phyloP scores from a whole-genome alignment of 2,113 vertebrate genomes.

The Prietella phreatophila region DNA sequence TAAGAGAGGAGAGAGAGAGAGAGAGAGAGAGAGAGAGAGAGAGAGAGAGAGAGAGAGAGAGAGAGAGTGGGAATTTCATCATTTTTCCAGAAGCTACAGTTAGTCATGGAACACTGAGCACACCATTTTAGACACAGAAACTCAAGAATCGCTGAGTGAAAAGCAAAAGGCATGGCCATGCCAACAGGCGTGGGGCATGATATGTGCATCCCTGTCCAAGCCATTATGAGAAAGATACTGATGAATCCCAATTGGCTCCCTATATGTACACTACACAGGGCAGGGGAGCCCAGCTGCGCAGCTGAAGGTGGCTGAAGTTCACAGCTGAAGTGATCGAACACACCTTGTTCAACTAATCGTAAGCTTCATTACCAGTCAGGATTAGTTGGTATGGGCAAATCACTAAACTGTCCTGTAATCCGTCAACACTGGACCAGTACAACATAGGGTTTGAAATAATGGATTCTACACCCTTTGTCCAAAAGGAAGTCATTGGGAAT shows the following conservation, averaged over 20 bases:
- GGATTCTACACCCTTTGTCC: background rate
- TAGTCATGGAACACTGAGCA: slow-evolving; percentile 43
- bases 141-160: slow-evolving; percentile 35
- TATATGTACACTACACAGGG: background rate
- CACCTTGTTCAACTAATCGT: background rate
- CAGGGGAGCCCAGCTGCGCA: background rate
- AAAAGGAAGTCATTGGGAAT: background rate
- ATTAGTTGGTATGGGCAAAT: background rate
- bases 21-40: slow-evolving; percentile 5
- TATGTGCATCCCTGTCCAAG: slow-evolving; percentile 8
- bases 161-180: slow-evolving; percentile 13
- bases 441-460: background rate
- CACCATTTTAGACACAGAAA: slow-evolving; percentile 32
- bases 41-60: slow-evolving; percentile 1
- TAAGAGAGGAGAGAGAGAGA: background rate
- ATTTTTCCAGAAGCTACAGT: slow-evolving; percentile 37
- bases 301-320: background rate
- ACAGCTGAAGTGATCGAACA: background rate
- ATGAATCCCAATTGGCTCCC: slow-evolving; percentile 1
- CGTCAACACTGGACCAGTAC: background rate
- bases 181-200: slow-evolving; percentile 5
- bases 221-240: background rate
- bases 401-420: background rate
- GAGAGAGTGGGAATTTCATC: slow-evolving; percentile 33
- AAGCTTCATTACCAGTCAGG: background rate